Base-by-base conservation (phyloP, 2,888 invertebrate genomes). In the Halocaridina rubra region DNA sequence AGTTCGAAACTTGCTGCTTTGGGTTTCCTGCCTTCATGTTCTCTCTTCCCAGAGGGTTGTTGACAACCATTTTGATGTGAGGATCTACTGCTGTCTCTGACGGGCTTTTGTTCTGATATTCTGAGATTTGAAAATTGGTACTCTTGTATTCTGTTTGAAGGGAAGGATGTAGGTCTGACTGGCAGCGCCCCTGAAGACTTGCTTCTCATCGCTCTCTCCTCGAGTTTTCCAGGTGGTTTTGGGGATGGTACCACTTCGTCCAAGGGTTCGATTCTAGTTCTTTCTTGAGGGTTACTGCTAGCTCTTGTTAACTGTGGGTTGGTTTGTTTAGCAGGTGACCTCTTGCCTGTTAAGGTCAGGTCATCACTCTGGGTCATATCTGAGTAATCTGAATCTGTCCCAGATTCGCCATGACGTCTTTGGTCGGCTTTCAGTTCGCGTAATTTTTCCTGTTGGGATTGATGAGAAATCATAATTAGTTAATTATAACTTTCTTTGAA, bases 351-450 rank as follows among this genome's bases (percentile, higher is more conserved):
- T n/a, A 77, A 30, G 13, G 76, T 77, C 59, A 77, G 61, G 76
- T 77, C 76, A 24, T 77, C 76, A 61, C 76, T 77, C 22, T 77
- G 76, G 32, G 76, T 77, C 61, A 77, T n/a, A 22, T 61, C 76
- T n/a, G 76, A 77, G 32, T 22, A 77, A 7, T 77, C 76, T 8
- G 76, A 46, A 3, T 61, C 76, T 2, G 61, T 57, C 1, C 61
- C 76, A 19, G 76, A 77, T n/a, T 61, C 61, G 7, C 76, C 76
- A 32, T 77, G 76, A 32, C 32, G 61, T 19, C 22, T 53, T 19
- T 22, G 76, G 76, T 77, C 76, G 7, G 76, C 76, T 13, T 77
- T 77, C 32, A 77, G 61, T 61, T 77, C 76, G 32, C 13, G 16
- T 10, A 77, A 61, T n/a, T 59, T 53, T 24, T 77, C 76, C 76